Evolutionary conservation across 2,888 invertebrate species (phyloP).

Genomic region (Arge pagana): DNA sequence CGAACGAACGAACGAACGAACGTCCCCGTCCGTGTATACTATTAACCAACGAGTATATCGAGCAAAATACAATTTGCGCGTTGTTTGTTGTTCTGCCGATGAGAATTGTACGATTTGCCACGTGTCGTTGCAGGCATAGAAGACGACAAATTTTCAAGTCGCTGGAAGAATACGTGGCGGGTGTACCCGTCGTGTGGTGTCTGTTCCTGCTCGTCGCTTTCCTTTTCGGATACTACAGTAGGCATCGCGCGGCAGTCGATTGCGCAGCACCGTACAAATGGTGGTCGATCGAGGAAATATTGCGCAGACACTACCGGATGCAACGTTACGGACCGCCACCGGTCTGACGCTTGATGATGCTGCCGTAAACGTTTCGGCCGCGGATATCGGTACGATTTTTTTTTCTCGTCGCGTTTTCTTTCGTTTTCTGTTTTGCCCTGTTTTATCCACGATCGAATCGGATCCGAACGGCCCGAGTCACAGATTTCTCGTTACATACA

Average conservation of each 20-base stretch:
- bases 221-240: conserved; percentile 45
- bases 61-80: too few relatives aligned
- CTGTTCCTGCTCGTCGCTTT: conserved; percentile 38
- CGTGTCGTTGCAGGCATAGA: conserved; percentile 10
- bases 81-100: background rate
- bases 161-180: conserved; percentile 21
- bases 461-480: too few relatives aligned
- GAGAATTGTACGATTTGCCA: background rate
- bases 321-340: conserved; percentile 13
- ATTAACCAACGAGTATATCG: too few relatives aligned
- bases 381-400: too few relatives aligned
- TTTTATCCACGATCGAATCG: too few relatives aligned
- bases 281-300: conserved; percentile 46
- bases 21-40: too few relatives aligned
- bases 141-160: background rate
- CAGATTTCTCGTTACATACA: too few relatives aligned
- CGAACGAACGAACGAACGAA: too few relatives aligned
- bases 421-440: too few relatives aligned
- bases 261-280: conserved; percentile 38
- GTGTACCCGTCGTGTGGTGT: conserved; percentile 41
- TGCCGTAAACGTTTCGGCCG: too few relatives aligned
- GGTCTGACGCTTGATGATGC: too few relatives aligned
- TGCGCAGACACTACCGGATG: conserved; percentile 35
- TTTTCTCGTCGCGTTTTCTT: too few relatives aligned
- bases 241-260: conserved; percentile 39